Evolutionary conservation across 92 coral and sea anemone genomes (phyloP), one percentile per base, ranked within the genome.

Genomic region (Siderastrea siderea): DNA sequence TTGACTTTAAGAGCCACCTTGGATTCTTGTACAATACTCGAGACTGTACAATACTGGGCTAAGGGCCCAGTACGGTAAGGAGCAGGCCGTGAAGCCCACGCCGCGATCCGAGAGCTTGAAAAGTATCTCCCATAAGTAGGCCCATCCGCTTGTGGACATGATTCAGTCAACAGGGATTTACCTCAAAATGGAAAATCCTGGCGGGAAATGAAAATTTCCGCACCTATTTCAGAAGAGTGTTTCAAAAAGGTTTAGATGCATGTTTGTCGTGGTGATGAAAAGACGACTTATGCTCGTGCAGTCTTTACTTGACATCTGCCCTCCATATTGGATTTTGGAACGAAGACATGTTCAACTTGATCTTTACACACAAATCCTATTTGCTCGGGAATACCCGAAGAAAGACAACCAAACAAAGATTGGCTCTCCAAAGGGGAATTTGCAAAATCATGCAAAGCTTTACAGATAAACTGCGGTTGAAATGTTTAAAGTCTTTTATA

Each of bases 221-320:
- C 84, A 64, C 84, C 74, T 65, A 64, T 64, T 79, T 79, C 45
- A 58, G n/a, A n/a, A 13, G 62, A 70, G 68, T n/a, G 58, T 82
- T 19, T 55, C 59, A 26, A 57, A 51, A 50, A 16, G 76, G 66
- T 57, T 81, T 70, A 82, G 55, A 66, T 52, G 16, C 15, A 53
- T 16, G 68, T 47, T 11, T 47, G 46, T 82, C 53, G 10, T 54
- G 69, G 78, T 69, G 77, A 54, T 82, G 86, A 82, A 69, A 69
- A 54, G 68, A 82, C 66, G 43, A 44, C 68, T 82, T 45, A n/a
- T 69, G 53, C 43, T 82, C 11, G 15, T 66, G 77, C 5, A 55
- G 86, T 6, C 86, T 68, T 82, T 77, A 47, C 77, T 68, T 82
- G 86, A 47, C 77, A 82, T 82, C 54, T 71, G 76, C 55, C 86